Evolutionary conservation across 2,113 vertebrate genomes (phyloP).

Genomic region (Hydropotes inermis): DNA sequence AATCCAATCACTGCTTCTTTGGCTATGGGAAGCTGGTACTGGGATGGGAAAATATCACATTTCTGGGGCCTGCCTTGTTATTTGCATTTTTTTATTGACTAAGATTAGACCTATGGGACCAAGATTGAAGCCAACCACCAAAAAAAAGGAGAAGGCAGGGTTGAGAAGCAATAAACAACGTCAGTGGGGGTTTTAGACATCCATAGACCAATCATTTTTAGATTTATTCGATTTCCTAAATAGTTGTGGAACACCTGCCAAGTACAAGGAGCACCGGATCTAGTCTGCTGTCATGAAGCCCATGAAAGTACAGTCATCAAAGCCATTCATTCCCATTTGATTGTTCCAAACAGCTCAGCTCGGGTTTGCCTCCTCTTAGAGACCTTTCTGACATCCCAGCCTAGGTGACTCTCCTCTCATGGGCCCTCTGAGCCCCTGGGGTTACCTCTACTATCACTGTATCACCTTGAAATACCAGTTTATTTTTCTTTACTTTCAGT

Average conservation of each 20-base stretch:
- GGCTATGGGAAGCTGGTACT: neutral
- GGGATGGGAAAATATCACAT: neutral
- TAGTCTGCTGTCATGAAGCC: rapidly evolving
- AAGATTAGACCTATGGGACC: neutral
- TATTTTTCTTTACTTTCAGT: neutral
- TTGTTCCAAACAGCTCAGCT: neutral
- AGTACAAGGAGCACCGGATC: too few species aligned
- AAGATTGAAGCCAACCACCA: neutral
- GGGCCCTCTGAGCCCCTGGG: neutral
- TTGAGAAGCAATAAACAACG: neutral
- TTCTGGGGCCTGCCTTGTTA: neutral
- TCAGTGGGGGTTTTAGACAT: neutral
- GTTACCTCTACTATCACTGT: neutral
- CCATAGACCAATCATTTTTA: neutral
- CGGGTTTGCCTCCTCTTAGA: neutral
- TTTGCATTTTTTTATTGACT: neutral
- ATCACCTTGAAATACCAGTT: neutral
- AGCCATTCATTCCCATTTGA: neutral
- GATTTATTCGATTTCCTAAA: neutral
- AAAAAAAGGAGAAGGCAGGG: neutral
- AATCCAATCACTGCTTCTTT: neutral
- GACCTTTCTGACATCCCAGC: neutral
- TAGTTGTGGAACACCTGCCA: neutral
- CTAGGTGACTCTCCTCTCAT: neutral
- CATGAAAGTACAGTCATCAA: neutral